phyloP scores from a whole-genome alignment of 2,113 vertebrate genomes.

The Anguilla rostrata region DNA sequence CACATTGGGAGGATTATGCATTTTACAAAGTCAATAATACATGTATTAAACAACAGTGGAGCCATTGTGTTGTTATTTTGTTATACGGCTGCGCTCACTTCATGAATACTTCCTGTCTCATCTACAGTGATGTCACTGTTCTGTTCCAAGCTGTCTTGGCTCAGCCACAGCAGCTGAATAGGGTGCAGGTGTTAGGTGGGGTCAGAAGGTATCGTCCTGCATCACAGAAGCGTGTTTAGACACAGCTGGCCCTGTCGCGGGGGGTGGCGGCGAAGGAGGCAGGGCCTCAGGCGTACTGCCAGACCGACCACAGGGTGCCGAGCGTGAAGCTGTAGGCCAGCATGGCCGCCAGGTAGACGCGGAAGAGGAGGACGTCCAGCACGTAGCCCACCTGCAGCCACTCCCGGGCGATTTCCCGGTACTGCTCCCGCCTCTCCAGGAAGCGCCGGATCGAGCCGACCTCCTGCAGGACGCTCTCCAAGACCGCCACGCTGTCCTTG shows the following conservation, averaged over 20 bases:
- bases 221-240: neutral
- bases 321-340: constrained; percentile 85
- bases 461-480: constrained; percentile 78
- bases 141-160: neutral
- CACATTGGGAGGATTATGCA: neutral
- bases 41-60: too few relatives aligned
- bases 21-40: neutral
- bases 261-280: neutral
- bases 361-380: constrained; percentile 87
- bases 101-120: neutral
- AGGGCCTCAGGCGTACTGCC: constrained; percentile 79
- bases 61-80: too few relatives aligned
- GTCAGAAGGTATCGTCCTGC: neutral
- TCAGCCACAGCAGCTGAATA: neutral
- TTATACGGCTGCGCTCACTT: neutral
- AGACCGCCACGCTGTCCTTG: constrained; percentile 54
- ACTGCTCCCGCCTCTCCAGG: constrained; percentile 83
- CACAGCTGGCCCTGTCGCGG: too few relatives aligned
- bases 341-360: constrained; percentile 80
- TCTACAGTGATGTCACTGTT: neutral
- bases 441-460: constrained; percentile 79
- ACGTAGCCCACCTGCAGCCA: constrained; percentile 94
- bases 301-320: constrained; percentile 87
- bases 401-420: constrained; percentile 80
- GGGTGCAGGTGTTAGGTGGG: neutral